A percentile compares a stretch with the other conserved stretches of the same genome.
Conservation (phyloP, 1,140 invertebrate genomes). For the Drosophila murphyi region DNA sequence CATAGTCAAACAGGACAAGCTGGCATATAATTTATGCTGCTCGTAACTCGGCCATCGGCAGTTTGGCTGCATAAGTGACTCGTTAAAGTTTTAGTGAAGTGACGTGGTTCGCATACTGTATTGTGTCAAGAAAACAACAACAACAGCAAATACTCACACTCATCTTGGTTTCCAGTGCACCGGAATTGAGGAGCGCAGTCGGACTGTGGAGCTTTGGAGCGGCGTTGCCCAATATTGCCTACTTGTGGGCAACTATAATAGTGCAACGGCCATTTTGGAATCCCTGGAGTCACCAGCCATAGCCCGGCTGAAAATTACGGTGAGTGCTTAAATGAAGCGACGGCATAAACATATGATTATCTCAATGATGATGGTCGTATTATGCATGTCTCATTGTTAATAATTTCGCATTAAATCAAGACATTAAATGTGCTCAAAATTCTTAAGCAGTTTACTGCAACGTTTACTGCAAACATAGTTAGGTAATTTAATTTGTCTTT, state of each 20-base stretch:
- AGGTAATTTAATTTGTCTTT: no score
- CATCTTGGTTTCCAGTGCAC: slow-evolving; percentile 50
- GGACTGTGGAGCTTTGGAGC: slow-evolving; percentile 71
- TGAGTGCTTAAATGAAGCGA: slow-evolving; percentile 46
- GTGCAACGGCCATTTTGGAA: slow-evolving; percentile 82
- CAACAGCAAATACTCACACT: slow-evolving; percentile 1
- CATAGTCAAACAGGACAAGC: slow-evolving; percentile 19
- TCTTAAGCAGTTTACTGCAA: no score
- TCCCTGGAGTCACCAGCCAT: slow-evolving; percentile 81
- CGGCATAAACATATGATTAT: background rate
- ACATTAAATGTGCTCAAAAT: no score
- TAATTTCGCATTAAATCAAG: no score
- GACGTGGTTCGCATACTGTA: slow-evolving; percentile 30
- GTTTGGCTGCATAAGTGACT: slow-evolving; percentile 18
- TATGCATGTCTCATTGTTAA: no score
- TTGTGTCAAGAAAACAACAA: slow-evolving; percentile 23
- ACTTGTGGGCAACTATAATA: slow-evolving; percentile 74
- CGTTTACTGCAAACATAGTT: no score
- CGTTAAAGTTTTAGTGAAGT: slow-evolving; percentile 40
- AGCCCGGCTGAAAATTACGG: slow-evolving; percentile 80
- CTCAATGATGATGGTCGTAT: background rate
- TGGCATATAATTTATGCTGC: slow-evolving; percentile 42
- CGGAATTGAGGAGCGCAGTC: slow-evolving; percentile 66
- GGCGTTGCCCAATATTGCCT: slow-evolving; percentile 73
- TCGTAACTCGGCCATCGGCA: slow-evolving; percentile 26